Evolutionary conservation across 2,797 vertebrate species (phyloP).

Genomic region (Phoebastria nigripes): DNA sequence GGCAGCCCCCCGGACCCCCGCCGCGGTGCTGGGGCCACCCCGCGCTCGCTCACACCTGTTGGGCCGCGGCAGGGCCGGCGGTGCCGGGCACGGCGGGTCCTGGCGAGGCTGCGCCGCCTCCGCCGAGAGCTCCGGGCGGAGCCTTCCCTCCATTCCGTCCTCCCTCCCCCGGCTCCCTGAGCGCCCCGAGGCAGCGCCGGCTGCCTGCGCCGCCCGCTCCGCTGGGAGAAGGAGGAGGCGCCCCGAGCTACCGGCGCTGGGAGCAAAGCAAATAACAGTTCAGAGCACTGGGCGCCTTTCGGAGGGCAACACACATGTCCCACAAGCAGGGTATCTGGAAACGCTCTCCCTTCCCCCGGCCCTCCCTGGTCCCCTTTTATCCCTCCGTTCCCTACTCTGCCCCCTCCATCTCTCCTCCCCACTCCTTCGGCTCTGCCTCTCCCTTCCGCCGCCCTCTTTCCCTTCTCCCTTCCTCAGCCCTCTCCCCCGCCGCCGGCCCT

Average conservation of each 20-base stretch:
- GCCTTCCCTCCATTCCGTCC: slow-evolving; percentile 4
- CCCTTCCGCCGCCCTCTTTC: not conserved
- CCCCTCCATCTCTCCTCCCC: not conserved
- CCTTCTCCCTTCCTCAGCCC: not conserved
- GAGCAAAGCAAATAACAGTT: not conserved
- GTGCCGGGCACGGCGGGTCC: not conserved
- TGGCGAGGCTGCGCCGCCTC: slow-evolving; percentile 16
- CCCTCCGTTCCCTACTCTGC: not conserved
- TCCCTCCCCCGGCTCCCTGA: slow-evolving; percentile 20
- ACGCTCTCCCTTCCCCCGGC: not conserved
- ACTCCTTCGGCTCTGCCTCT: not conserved
- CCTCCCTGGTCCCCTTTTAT: not conserved
- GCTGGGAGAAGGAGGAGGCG: slow-evolving; percentile 10
- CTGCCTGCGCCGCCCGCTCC: slow-evolving; percentile 1
- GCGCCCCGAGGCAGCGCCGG: slow-evolving; percentile 26
- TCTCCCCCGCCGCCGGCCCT: not conserved
- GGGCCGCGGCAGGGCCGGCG: not conserved
- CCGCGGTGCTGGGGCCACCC: not conserved
- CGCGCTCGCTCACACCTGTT: not conserved
- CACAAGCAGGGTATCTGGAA: slow-evolving; percentile 55
- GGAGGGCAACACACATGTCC: slow-evolving; percentile 55
- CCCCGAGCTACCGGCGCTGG: not conserved
- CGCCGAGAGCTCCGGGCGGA: slow-evolving; percentile 58
- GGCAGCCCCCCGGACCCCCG: not conserved
- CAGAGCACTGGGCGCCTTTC: not conserved